These are phyloP conservation scores for Drosophila colorata DNA, from an alignment of 2,888 invertebrate genomes.

Conservation along the genomic window DNA sequence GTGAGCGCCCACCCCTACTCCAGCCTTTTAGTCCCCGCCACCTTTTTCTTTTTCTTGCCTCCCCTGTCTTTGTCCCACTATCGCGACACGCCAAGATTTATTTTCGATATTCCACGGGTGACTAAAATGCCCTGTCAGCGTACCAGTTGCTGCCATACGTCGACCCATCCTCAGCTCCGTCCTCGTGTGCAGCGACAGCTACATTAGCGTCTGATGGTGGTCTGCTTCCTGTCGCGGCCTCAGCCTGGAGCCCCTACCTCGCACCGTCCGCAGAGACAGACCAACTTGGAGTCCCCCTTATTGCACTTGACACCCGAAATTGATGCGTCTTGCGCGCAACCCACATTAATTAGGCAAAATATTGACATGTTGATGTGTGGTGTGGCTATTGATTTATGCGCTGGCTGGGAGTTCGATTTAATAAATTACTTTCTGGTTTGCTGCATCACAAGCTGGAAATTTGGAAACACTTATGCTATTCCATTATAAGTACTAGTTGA, in stretches of 20 bases:
- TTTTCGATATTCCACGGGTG: conserved; percentile 75
- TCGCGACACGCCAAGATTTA: conserved; percentile 73
- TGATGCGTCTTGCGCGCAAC: conserved; percentile 61
- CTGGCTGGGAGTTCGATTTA: conserved; percentile 37
- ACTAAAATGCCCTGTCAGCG: conserved; percentile 77
- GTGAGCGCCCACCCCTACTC: neutral
- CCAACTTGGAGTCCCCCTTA: conserved; percentile 53
- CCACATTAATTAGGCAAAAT: conserved; percentile 79
- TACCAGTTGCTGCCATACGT: conserved; percentile 75
- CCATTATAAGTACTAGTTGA: conserved; percentile 1
- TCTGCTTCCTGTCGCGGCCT: conserved; percentile 23
- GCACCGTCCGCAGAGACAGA: conserved; percentile 12
- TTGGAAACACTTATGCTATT: neutral
- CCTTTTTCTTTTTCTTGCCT: neutral
- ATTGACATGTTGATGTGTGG: conserved; percentile 69
- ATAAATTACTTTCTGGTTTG: conserved; percentile 33
- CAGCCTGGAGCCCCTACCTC: neutral
- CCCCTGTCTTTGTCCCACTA: conserved; percentile 28
- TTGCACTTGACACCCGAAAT: conserved; percentile 76
- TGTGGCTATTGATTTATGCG: conserved; percentile 68
- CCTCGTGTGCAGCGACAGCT: conserved; percentile 47
- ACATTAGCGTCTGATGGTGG: conserved; percentile 72
- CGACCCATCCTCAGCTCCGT: conserved; percentile 26
- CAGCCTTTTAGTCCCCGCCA: conserved; percentile 4
- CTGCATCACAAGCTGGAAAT: conserved; percentile 1